Percentiles rank a stretch among this genome's conserved stretches.
Evolutionary conservation across 2,888 invertebrate genomes (phyloP).

Genomic region (Athetis lepigone): DNA sequence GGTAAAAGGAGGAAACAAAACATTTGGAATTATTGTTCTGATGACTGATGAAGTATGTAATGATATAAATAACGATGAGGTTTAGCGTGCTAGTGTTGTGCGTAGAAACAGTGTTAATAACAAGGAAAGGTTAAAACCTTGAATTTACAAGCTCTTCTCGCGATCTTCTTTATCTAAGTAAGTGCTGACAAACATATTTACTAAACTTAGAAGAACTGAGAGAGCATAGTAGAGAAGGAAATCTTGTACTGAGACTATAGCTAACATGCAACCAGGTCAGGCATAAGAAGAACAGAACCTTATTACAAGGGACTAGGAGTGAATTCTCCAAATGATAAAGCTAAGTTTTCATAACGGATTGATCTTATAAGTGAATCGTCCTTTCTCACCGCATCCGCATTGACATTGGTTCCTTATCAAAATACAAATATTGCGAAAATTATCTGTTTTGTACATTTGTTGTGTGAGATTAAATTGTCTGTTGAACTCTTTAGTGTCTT

Average conservation of each 20-base stretch:
- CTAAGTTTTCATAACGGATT: not conserved
- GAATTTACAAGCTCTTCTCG: too few species aligned
- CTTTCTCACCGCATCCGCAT: constrained; percentile 43
- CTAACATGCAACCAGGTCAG: not conserved
- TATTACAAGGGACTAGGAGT: not conserved
- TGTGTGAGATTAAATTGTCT: constrained; percentile 2
- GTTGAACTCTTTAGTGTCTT: not conserved
- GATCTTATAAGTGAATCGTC: constrained; percentile 29
- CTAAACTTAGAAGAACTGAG: not conserved
- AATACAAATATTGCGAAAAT: constrained; percentile 49
- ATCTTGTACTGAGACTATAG: not conserved
- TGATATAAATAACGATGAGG: too few species aligned
- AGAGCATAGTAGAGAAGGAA: not conserved
- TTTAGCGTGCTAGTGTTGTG: too few species aligned
- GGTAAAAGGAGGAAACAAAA: not conserved
- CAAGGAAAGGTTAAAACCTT: too few species aligned
- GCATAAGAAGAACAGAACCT: not conserved
- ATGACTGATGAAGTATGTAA: not conserved
- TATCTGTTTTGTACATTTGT: constrained; percentile 9
- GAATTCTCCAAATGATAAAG: not conserved
- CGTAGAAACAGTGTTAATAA: too few species aligned
- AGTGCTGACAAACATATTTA: too few species aligned
- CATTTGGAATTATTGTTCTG: not conserved
- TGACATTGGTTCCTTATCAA: constrained; percentile 52
- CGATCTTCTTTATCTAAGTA: too few species aligned